Evolutionary conservation across 1,140 invertebrate genomes (phyloP), one percentile per base, ranked within the genome.

Genomic region (Calliphora vicina): DNA sequence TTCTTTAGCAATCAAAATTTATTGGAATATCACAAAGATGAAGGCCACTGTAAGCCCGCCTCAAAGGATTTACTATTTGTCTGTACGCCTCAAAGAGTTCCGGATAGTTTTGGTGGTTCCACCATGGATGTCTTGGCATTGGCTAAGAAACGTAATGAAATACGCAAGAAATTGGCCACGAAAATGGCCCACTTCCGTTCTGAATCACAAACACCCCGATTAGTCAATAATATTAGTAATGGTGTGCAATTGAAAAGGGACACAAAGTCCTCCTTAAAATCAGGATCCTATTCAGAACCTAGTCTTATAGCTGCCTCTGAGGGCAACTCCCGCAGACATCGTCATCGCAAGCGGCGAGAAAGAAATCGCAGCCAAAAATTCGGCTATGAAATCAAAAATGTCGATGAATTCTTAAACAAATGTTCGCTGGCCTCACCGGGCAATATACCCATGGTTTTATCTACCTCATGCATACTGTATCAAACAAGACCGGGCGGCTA

Each of bases 371-470:
- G 91, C 84, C 90, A 91, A 80, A 89, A 92, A 82, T 95, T 96
- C 84, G 95, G 94, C 35, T 96, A 96, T 84, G 94, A 96, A 83
- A 96, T 96, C 27, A 91, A 93, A 74, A 95, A 96, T 88, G 92
- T 96, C 43, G 94, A 96, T 84, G 93, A 92, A 35, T 95, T 96
- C 87, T 91, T 96, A 9, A 93, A 93, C 1, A 94, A 95, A 74
- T 90, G 89, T 82, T 90, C 89, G 8, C 82, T 90, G 27, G 83
- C 87, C 9, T 84, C 92, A 76, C 95, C 95, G 4, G 95, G 95
- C 9, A 96, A 96, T 87, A 96, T 96, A 82, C 95, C 95, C 10
- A 94, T 96, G 3, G 95, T 96, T 1, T 90, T 96, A 35, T 94
- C 95, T 50, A 94, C 94, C 72, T 93, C 95, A 0, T 95, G 94